A percentile compares a stretch with the other conserved stretches of the same genome.
Evolutionary conservation across 2,113 vertebrate species (phyloP).

Genomic region (Serilophus lunatus): DNA sequence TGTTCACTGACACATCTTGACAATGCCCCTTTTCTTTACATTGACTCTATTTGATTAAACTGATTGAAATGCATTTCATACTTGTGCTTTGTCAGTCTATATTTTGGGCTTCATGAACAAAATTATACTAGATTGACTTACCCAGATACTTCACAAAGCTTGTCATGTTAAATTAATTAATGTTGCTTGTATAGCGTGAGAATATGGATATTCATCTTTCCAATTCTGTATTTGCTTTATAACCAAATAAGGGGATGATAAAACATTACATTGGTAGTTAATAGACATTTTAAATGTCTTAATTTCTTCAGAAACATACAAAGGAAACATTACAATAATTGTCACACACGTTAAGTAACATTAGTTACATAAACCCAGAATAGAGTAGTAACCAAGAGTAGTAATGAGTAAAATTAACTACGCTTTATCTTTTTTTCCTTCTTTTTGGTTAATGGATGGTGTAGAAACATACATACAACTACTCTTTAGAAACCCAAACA

Average conservation of each 20-base stretch:
- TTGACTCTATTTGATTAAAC: slow-evolving; percentile 63
- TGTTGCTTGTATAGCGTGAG: slow-evolving; percentile 36
- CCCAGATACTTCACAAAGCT: slow-evolving; percentile 59
- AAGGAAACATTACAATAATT: neutral
- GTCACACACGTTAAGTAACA: neutral
- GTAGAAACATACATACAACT: neutral
- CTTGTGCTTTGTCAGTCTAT: slow-evolving; percentile 66
- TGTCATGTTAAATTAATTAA: slow-evolving; percentile 64
- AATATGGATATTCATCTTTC: slow-evolving; percentile 42
- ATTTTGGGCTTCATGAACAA: slow-evolving; percentile 56
- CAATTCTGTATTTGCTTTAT: slow-evolving; percentile 8
- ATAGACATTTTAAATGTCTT: neutral
- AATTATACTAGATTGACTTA: slow-evolving; percentile 64
- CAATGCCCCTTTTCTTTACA: slow-evolving; percentile 62
- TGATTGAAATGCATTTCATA: slow-evolving; percentile 65
- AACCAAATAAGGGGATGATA: neutral
- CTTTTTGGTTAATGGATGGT: neutral
- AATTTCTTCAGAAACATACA: neutral
- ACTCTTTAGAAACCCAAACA: neutral
- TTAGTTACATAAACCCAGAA: neutral
- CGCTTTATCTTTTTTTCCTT: neutral
- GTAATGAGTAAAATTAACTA: neutral
- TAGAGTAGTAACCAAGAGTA: neutral
- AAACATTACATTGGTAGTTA: neutral
- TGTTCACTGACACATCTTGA: slow-evolving; percentile 66